Evolutionary conservation across 2,113 vertebrate genomes (phyloP).

Genomic region (Acrocephalus kingi): DNA sequence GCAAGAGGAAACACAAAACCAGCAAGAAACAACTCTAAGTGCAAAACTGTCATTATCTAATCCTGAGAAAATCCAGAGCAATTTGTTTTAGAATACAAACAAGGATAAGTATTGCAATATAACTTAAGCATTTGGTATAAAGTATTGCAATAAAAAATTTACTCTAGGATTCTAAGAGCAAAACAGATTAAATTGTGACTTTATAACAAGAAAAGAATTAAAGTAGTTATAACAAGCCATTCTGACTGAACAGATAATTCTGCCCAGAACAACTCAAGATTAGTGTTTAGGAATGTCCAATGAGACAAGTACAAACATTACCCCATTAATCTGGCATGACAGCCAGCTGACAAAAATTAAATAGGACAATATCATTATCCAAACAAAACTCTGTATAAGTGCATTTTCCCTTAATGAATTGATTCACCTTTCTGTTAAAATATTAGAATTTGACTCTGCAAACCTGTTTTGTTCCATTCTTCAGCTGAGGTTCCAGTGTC

Average conservation of each 20-base stretch:
- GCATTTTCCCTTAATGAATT: not conserved
- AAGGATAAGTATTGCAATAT: not conserved
- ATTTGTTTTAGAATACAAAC: not conserved
- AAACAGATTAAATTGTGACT: not conserved
- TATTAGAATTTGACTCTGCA: not conserved
- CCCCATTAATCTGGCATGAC: not conserved
- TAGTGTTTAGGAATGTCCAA: not conserved
- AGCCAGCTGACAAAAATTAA: not conserved
- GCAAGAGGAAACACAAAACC: not conserved
- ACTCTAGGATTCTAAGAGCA: not conserved
- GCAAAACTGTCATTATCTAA: not conserved
- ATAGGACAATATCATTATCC: not conserved
- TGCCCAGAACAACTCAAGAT: not conserved
- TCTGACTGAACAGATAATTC: not conserved
- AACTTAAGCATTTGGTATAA: not conserved
- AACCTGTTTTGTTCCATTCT: slow-evolving; percentile 85
- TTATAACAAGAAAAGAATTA: not conserved
- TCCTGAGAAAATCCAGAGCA: not conserved
- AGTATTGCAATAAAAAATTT: not conserved
- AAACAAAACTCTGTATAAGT: not conserved
- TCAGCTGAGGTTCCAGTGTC: slow-evolving; percentile 47
- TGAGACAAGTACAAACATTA: not conserved
- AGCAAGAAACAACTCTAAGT: not conserved
- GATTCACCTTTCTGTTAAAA: not conserved
- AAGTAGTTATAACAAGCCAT: not conserved